Percentiles rank a stretch among this genome's conserved stretches.
These are phyloP conservation scores for Stenoptilia bipunctidactyla DNA, from an alignment of 2,888 invertebrate genomes.

Conservation along the genomic window DNA sequence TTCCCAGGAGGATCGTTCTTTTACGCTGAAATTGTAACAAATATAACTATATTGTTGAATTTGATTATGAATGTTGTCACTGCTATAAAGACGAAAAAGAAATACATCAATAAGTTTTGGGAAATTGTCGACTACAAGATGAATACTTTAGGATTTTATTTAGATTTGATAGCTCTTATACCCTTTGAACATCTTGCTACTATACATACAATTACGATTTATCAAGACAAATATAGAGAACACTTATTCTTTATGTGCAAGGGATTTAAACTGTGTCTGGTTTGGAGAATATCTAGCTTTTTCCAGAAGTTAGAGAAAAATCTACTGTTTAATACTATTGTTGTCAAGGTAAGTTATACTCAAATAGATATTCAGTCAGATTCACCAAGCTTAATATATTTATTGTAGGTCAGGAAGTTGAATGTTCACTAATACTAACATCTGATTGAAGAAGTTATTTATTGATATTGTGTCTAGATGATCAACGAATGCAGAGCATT, in stretches of 20 bases:
- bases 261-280: conserved; percentile 62
- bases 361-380: background rate
- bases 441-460: too few species aligned
- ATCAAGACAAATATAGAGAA: conserved; percentile 43
- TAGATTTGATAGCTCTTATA: conserved; percentile 58
- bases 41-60: conserved; percentile 48
- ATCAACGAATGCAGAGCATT: too few species aligned
- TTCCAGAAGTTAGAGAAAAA: conserved; percentile 54
- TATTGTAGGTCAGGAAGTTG: too few species aligned
- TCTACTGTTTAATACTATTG: conserved; percentile 42
- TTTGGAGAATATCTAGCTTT: conserved; percentile 59
- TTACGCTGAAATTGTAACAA: conserved; percentile 44
- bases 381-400: background rate
- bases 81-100: conserved; percentile 57
- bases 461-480: too few species aligned
- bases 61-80: conserved; percentile 50
- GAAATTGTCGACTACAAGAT: conserved; percentile 49
- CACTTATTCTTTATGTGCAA: conserved; percentile 62
- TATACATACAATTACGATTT: conserved; percentile 38
- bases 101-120: conserved; percentile 37
- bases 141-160: conserved; percentile 58
- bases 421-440: too few species aligned
- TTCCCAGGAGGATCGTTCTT: conserved; percentile 49
- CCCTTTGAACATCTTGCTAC: conserved; percentile 61
- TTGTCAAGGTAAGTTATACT: conserved; percentile 36